A percentile compares a stretch with the other conserved stretches of the same genome.
These are phyloP conservation scores for Chionis minor DNA, from an alignment of 2,113 vertebrate species.

Conservation along the genomic window DNA sequence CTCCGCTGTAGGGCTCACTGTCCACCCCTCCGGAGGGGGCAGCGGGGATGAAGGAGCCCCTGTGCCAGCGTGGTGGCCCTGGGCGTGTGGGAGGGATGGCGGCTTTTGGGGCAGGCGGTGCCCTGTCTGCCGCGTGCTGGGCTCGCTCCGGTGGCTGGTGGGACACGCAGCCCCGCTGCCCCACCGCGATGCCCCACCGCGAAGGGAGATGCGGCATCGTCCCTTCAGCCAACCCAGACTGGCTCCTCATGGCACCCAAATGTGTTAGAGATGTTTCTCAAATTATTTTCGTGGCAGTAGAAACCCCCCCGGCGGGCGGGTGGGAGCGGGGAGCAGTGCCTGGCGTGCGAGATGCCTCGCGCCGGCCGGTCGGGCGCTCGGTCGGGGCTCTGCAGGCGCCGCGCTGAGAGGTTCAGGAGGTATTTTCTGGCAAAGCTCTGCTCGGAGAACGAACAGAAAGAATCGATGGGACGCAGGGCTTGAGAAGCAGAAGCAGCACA, in stretches of 20 bases:
- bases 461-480: neutral
- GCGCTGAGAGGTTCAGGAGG: fast-evolving
- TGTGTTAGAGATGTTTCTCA: neutral
- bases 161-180: neutral
- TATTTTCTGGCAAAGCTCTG: neutral
- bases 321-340: neutral
- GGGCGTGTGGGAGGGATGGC: neutral
- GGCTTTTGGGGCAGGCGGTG: neutral
- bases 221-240: neutral
- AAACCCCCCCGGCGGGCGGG: neutral
- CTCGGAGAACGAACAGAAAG: neutral
- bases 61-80: neutral
- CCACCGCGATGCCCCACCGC: neutral
- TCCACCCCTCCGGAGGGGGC: neutral
- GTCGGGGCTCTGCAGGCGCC: neutral
- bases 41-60: neutral
- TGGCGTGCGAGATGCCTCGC: neutral
- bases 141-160: neutral
- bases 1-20: neutral
- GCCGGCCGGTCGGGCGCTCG: fast-evolving
- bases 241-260: neutral
- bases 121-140: neutral
- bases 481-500: neutral
- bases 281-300: neutral
- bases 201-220: neutral